These are phyloP conservation scores for Manis javanica DNA, from an alignment of 2,797 vertebrate genomes.

Conservation along the genomic window DNA sequence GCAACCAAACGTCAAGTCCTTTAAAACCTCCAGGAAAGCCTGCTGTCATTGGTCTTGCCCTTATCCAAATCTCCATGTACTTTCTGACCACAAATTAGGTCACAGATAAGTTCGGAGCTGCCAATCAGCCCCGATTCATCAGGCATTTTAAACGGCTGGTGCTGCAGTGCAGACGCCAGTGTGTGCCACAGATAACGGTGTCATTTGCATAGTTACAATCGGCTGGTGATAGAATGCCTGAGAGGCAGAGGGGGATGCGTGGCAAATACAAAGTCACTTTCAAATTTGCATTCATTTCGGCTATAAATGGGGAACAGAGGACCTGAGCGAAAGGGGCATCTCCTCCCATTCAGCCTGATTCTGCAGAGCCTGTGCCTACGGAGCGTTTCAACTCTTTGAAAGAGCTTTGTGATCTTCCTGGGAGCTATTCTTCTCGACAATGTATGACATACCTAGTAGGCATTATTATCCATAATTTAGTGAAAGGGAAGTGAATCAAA, in stretches of 20 bases:
- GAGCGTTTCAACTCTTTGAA: constrained; percentile 67
- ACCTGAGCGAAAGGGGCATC: constrained; percentile 36
- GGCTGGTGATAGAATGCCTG: constrained; percentile 76
- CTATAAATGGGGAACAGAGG: constrained; percentile 61
- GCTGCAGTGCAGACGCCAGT: constrained; percentile 57
- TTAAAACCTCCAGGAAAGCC: constrained; percentile 53
- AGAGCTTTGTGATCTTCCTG: constrained; percentile 76
- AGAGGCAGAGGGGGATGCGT: constrained; percentile 6
- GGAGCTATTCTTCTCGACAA: constrained; percentile 75
- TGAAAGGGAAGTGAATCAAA: constrained; percentile 81
- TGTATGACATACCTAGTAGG: constrained; percentile 78
- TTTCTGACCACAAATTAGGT: constrained; percentile 76
- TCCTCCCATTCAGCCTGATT: constrained; percentile 39
- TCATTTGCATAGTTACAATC: constrained; percentile 83
- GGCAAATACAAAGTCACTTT: constrained; percentile 82
- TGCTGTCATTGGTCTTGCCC: constrained; percentile 56
- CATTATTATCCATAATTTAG: constrained; percentile 84
- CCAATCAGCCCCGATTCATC: constrained; percentile 75
- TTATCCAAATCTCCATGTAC: constrained; percentile 64
- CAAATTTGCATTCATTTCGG: constrained; percentile 72
- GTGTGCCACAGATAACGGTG: constrained; percentile 68
- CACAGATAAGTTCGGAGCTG: constrained; percentile 73
- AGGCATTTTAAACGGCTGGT: constrained; percentile 69
- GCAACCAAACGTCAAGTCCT: constrained; percentile 54
- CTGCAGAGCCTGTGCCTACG: not conserved